A percentile compares a stretch with the other conserved stretches of the same genome.
These are phyloP conservation scores for Kradibia gibbosae DNA, from an alignment of 1,140 invertebrate genomes.

Conservation along the genomic window DNA sequence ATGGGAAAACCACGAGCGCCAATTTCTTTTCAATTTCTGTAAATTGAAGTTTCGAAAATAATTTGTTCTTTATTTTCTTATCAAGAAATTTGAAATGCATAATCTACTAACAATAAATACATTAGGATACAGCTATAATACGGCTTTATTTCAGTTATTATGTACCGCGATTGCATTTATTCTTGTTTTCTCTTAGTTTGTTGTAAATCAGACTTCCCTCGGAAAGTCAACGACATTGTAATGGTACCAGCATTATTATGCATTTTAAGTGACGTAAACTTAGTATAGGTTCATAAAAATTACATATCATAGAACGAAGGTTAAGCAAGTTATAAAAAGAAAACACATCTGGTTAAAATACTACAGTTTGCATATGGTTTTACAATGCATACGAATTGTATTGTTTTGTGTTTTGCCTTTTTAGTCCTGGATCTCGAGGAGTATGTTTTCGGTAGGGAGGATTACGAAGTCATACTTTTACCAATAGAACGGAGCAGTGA, in stretches of 20 bases:
- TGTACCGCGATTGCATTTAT: not conserved
- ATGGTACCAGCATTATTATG: constrained; percentile 45
- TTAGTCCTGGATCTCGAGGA: not conserved
- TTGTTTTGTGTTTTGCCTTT: not conserved
- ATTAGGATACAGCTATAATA: not conserved
- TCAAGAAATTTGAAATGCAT: no score
- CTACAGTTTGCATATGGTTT: constrained; percentile 12
- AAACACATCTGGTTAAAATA: not conserved
- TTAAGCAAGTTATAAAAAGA: constrained; percentile 28
- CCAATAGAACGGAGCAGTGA: not conserved
- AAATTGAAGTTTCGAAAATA: no score
- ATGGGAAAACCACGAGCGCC: no score
- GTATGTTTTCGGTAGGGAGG: not conserved
- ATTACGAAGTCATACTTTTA: constrained; percentile 27
- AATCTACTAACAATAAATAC: no score
- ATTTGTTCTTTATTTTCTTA: no score
- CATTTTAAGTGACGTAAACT: constrained; percentile 14
- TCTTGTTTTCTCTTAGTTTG: constrained; percentile 7
- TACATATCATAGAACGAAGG: constrained; percentile 23
- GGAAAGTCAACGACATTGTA: constrained; percentile 40
- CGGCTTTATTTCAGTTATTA: no score
- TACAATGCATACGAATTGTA: constrained; percentile 9
- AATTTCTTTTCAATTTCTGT: no score
- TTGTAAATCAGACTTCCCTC: not conserved
- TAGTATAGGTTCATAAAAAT: constrained; percentile 6